Base-by-base conservation (phyloP, 2,797 vertebrate species). In the Apogon hyalosoma region DNA sequence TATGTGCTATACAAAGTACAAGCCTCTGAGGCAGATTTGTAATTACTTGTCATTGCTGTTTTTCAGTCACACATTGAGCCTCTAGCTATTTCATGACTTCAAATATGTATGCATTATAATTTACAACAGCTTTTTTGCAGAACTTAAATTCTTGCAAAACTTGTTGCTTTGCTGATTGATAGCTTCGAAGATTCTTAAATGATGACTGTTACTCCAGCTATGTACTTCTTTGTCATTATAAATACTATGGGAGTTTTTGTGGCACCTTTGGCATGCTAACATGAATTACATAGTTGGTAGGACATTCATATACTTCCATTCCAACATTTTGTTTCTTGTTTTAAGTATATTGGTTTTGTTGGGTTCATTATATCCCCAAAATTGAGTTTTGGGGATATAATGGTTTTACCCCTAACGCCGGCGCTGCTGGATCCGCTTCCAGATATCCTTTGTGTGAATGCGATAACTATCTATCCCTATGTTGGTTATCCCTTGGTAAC, bases 101-200 rank as follows among this genome's bases (percentile, higher is more conserved):
- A 47, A 31, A 41, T 43, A 49, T 59, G 28, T 12, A 7, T 42
- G 13, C 40, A 19, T 48, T 8, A 36, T 40, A 47, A 45, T 71
- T 62, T 28, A 3, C 3, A 7, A 9, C 9, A 3, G 4, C 48
- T 8, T 18, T 60, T 48, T 7, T 42, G 16, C 14, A 33, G 13
- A 58, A 6, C 18, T 52, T 40, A n/a, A 31, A 60, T 21, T 62
- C 6, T 8, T 46, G 14, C 48, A 45, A 43, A 53, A 49, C 69
- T 51, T 46, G 2, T 49, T 2, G 6, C 59, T 56, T 50, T 67
- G 7, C 21, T 53, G 19, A 48, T 21, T n/a, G 39, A 24, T 2
- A 33, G 24, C 16, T 19, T 4, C 1, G 24, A 1, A 28, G 24
- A 28, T 28, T 28, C 4, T 28, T 28, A 28, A 28, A 28, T 28